A percentile compares a stretch with the other conserved stretches of the same genome.
Conservation (phyloP, 23 tunicate genomes). For the Diplosoma virens region DNA sequence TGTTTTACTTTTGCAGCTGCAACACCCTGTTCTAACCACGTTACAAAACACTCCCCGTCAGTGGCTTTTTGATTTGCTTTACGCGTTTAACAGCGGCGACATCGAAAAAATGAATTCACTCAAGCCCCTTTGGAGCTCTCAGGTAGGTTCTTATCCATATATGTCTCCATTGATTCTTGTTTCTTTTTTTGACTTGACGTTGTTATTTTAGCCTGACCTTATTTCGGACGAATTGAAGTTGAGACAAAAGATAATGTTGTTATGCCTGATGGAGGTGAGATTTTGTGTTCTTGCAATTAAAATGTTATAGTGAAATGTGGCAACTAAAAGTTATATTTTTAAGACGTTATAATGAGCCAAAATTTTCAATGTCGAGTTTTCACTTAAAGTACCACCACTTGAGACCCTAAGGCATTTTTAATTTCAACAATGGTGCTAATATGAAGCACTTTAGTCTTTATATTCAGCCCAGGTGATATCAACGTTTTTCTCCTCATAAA, state of each 20-base stretch:
- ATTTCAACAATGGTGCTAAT: no score
- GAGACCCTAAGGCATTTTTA: no score
- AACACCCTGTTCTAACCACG: slow-evolving; percentile 78
- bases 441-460: no score
- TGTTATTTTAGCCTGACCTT: slow-evolving; percentile 73
- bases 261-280: slow-evolving; percentile 93
- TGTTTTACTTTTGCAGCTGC: slow-evolving; percentile 39
- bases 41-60: slow-evolving; percentile 63
- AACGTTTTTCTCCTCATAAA: no score
- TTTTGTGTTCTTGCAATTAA: no score
- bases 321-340: no score
- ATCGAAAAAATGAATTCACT: slow-evolving; percentile 60
- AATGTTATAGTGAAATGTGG: no score
- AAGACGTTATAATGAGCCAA: no score
- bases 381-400: no score
- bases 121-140: slow-evolving; percentile 67
- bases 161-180: not conserved
- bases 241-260: slow-evolving; percentile 82
- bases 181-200: not conserved
- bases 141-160: slow-evolving; percentile 22
- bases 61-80: slow-evolving; percentile 87
- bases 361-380: no score
- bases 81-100: slow-evolving; percentile 91
- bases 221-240: slow-evolving; percentile 68
- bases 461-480: no score